Base-by-base conservation (phyloP, 2,113 vertebrate species). In the Acanthisitta chloris region DNA sequence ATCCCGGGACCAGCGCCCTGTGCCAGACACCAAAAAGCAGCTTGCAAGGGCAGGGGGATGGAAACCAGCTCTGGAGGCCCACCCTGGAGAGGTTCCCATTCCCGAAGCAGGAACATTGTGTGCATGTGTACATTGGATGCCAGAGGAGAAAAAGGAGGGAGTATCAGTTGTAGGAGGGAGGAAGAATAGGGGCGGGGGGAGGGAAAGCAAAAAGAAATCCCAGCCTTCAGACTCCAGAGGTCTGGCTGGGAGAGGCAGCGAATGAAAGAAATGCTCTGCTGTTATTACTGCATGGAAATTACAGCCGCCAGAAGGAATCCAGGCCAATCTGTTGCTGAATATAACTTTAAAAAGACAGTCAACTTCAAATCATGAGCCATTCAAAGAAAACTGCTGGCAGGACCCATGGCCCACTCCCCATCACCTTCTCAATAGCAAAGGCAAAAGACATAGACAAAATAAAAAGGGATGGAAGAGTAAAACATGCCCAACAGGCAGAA, bases 231-330 rank as follows among this genome's bases (percentile, higher is more conserved):
- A 86, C 88, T 91, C 82, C 42, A 89, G 57, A 79, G 88, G 57
- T 74, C 59, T 86, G 88, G 70, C 81, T 79, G 71, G 77, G 64
- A 92, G 65, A 90, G 77, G 70, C 88, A 93, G 69, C 66, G 95
- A 92, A 89, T 94, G 94, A 92, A 92, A 96, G 54, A 88, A 97
- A 88, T 34, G 40, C 58, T 91, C 88, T 92, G 82, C 89, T 90
- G 58, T 79, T 96, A 88, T 95, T 97, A 93, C 77, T 92, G 89
- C 93, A 91, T 95, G 91, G 96, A 97, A 97, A 96, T 80, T 94
- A 92, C 93, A 92, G 94, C 78, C 9, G 42, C 76, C 87, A 93
- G 72, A 79, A 97, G 65, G 88, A 96, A 96, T 94, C 84, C 87
- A 88, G 91, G 88, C 81, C 11, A 79, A 94, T 59, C 49, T 67